Conservation (phyloP, 2,113 vertebrate species). For the Isichthys henryi region DNA sequence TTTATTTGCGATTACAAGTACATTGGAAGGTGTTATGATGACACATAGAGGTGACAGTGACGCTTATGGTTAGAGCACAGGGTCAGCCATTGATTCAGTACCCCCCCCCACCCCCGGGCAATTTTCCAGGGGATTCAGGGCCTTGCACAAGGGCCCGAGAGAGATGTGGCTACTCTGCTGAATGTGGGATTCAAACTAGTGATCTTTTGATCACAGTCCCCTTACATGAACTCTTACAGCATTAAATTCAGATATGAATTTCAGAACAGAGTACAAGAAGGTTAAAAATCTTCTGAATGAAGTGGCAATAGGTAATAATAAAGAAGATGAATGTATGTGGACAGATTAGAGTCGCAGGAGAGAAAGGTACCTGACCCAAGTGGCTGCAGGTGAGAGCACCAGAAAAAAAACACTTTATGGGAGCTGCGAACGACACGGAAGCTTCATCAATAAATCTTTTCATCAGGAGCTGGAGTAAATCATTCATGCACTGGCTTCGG, state of each 20-base stretch:
- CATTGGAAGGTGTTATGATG: neutral
- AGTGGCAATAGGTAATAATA: neutral
- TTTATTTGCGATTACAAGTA: neutral
- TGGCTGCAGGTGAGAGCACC: neutral
- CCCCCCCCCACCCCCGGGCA: neutral
- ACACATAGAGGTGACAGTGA: neutral
- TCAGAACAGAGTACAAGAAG: neutral
- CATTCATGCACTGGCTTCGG: neutral
- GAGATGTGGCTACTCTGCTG: no score
- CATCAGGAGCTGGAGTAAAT: neutral
- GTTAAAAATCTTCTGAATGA: neutral
- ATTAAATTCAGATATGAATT: neutral
- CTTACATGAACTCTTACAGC: neutral
- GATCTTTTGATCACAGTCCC: neutral
- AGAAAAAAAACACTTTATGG: neutral
- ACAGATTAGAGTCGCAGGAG: neutral
- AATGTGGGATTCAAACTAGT: no score
- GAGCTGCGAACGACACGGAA: neutral
- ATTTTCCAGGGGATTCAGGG: neutral
- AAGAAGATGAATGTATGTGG: neutral
- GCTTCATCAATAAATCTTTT: no score
- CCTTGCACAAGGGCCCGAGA: neutral
- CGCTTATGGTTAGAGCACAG: neutral
- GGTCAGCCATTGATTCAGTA: neutral
- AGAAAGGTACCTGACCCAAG: neutral